Percentiles rank a stretch among this genome's conserved stretches.
Conservation (phyloP, 2,797 vertebrate genomes). For the Tauraco hartlaubi region DNA sequence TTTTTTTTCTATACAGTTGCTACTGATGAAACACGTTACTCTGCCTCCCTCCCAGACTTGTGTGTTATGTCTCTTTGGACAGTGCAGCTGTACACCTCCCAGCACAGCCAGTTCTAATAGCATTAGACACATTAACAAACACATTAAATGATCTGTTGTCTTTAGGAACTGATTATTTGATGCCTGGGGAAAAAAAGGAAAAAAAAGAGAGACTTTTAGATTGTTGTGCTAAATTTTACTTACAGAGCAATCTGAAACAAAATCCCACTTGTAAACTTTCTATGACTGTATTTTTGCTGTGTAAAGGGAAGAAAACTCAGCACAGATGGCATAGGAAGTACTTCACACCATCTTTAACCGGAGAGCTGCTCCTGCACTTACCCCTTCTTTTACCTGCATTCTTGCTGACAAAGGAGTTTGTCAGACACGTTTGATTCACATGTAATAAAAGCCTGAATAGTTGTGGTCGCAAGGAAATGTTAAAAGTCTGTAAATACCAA, state of each 20-base stretch:
- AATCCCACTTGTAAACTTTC: background rate
- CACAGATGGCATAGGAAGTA: background rate
- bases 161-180: background rate
- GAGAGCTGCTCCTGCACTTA: background rate
- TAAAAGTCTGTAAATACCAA: constrained; percentile 30
- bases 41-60: background rate
- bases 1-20: background rate
- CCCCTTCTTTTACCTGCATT: background rate
- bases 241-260: background rate
- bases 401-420: background rate
- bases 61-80: background rate
- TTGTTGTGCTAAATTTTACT: background rate
- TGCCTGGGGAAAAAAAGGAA: background rate
- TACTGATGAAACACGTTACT: background rate
- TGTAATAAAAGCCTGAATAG: background rate
- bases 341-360: background rate
- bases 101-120: background rate
- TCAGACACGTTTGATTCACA: background rate
- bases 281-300: background rate
- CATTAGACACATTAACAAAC: background rate
- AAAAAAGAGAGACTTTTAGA: background rate
- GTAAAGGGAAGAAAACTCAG: background rate
- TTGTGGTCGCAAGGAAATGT: background rate
- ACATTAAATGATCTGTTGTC: background rate
- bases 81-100: background rate